Evolutionary conservation across 2,113 vertebrate species (phyloP).

Genomic region (Platanista minor): DNA sequence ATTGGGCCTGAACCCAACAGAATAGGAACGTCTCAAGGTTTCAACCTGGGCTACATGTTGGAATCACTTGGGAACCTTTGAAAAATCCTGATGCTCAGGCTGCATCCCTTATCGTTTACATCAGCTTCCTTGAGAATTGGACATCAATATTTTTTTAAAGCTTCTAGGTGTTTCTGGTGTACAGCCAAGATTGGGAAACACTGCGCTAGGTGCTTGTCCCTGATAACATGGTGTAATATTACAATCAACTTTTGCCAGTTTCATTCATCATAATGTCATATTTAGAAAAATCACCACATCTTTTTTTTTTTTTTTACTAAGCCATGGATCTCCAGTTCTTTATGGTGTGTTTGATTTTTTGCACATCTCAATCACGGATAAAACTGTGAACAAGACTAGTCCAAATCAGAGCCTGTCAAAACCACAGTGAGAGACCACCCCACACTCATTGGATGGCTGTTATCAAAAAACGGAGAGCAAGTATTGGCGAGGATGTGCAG

Average conservation of each 20-base stretch:
- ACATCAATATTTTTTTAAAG: background rate
- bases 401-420: background rate
- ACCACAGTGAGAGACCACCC: background rate
- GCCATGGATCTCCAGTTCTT: background rate
- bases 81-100: background rate
- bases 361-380: background rate
- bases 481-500: background rate
- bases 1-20: background rate
- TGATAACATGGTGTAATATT: background rate
- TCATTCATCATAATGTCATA: background rate
- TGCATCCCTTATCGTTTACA: background rate
- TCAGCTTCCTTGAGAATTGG: background rate
- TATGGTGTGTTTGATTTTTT: background rate
- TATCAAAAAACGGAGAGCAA: background rate
- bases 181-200: background rate
- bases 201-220: background rate
- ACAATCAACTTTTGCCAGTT: background rate
- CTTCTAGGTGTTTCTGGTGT: background rate
- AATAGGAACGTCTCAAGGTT: background rate
- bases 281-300: background rate
- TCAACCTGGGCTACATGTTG: rapidly evolving
- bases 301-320: background rate
- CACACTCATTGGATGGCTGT: background rate
- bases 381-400: background rate
- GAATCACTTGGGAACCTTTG: background rate